Percentiles rank a stretch among this genome's conserved stretches.
These are phyloP conservation scores for Helleia helle DNA, from an alignment of 2,888 invertebrate genomes.

Conservation along the genomic window DNA sequence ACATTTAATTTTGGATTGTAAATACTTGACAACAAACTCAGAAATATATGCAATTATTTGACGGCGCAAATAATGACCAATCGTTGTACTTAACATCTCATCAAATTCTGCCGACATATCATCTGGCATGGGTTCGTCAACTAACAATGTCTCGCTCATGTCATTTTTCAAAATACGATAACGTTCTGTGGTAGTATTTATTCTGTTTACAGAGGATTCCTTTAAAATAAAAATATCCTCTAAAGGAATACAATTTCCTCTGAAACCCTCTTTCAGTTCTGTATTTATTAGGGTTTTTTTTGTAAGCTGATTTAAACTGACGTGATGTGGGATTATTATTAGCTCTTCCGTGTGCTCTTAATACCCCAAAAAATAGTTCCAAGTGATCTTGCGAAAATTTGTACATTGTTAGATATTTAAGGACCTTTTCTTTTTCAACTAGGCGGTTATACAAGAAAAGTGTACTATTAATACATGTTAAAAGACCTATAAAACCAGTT, in stretches of 20 bases:
- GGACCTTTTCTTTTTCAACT: not conserved
- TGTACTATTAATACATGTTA: slow-evolving; percentile 1
- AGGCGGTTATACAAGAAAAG: not conserved
- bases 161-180: not conserved
- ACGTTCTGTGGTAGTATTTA: not conserved
- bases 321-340: not conserved
- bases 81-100: not conserved
- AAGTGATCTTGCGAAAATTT: not conserved
- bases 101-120: slow-evolving; percentile 1
- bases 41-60: slow-evolving; percentile 1
- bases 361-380: no score
- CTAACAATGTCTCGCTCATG: not conserved
- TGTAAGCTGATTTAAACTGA: not conserved
- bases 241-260: no score
- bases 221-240: no score
- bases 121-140: not conserved
- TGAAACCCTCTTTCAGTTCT: not conserved
- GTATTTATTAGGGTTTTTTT: slow-evolving; percentile 1
- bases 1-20: slow-evolving; percentile 1
- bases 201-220: not conserved
- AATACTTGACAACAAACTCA: not conserved
- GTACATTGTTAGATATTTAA: not conserved
- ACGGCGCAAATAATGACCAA: not conserved
- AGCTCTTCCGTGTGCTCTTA: slow-evolving; percentile 3
- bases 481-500: not conserved